These are phyloP conservation scores for Lerista edwardsae DNA, from an alignment of 2,797 vertebrate species.

Conservation along the genomic window DNA sequence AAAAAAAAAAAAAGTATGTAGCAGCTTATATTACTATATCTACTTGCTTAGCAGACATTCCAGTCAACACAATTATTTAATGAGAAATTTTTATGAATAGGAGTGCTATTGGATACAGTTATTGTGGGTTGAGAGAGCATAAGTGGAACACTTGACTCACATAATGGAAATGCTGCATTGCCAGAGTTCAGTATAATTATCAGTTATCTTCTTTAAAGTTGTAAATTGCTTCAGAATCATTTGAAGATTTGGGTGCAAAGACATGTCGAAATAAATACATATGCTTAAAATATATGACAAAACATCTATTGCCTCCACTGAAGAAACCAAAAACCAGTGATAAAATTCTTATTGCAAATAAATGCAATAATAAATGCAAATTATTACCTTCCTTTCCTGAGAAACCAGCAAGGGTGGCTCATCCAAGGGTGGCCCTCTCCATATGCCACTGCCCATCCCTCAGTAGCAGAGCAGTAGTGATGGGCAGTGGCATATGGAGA, in stretches of 20 bases:
- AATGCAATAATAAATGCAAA: background rate
- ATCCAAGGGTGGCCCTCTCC: no score
- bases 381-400: background rate
- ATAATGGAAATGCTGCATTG: constrained; percentile 1
- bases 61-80: constrained; percentile 24
- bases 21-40: background rate
- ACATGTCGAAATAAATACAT: background rate
- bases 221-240: no score
- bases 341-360: no score
- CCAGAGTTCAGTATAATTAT: background rate
- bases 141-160: background rate
- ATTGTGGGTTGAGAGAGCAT: background rate
- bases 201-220: no score
- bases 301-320: background rate
- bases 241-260: background rate
- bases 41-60: constrained; percentile 15
- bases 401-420: background rate
- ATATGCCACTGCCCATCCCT: no score
- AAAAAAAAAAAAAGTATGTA: constrained; percentile 35
- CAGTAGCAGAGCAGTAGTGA: no score
- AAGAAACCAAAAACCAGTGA: background rate
- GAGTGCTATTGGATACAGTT: background rate
- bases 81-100: constrained; percentile 18
- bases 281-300: background rate
- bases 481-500: no score